A percentile compares a stretch with the other conserved stretches of the same genome.
phyloP scores from a whole-genome alignment of 2,888 invertebrate species.

The Matsumyia berberina region DNA sequence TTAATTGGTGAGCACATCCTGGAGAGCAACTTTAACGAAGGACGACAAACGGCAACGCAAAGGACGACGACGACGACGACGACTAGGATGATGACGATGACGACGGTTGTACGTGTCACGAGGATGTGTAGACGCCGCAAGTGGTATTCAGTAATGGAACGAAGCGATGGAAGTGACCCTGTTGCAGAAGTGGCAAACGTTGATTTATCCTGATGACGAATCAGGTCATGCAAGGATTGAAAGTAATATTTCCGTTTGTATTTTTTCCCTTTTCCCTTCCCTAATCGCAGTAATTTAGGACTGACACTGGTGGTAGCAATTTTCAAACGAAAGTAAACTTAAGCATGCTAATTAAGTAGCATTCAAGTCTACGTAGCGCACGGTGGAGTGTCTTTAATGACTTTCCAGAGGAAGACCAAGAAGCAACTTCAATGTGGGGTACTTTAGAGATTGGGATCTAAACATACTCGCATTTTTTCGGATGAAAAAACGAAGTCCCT shows the following conservation, averaged over 20 bases:
- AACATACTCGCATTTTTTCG: neutral
- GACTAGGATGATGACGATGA: neutral
- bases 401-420: conserved; percentile 9
- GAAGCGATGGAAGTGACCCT: conserved; percentile 63
- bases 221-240: conserved; percentile 54
- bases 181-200: conserved; percentile 68
- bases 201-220: conserved; percentile 62
- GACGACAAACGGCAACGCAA: conserved; percentile 12
- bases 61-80: conserved; percentile 13
- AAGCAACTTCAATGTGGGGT: conserved; percentile 6
- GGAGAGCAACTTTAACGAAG: conserved; percentile 41
- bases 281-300: conserved; percentile 41
- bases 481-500: too few relatives aligned
- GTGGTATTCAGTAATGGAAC: conserved; percentile 43
- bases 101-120: conserved; percentile 54
- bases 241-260: conserved; percentile 22
- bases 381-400: conserved; percentile 18
- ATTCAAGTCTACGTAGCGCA: conserved; percentile 11
- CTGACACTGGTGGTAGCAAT: conserved; percentile 9
- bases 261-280: conserved; percentile 4
- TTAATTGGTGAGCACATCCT: conserved; percentile 70
- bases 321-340: conserved; percentile 12
- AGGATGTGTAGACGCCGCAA: conserved; percentile 69
- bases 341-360: conserved; percentile 49
- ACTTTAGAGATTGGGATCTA: neutral